Percentiles rank a stretch among this genome's conserved stretches.
Conservation (phyloP, 2,888 invertebrate species). For the Pseudoips prasinana region DNA sequence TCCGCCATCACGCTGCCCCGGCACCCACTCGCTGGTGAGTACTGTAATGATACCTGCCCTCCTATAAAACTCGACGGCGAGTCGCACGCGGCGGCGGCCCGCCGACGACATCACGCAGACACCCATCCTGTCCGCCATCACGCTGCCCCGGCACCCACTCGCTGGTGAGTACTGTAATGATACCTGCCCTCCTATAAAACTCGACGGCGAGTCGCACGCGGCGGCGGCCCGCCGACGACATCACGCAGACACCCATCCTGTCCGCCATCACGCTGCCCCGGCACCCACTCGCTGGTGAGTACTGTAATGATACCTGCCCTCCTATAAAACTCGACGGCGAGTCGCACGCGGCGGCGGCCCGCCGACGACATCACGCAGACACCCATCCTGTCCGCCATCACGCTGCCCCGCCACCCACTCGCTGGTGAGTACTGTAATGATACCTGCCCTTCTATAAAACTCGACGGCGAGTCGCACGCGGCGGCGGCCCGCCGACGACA, state of each 20-base stretch:
- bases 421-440: conserved; percentile 19
- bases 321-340: background rate
- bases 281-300: conserved; percentile 35
- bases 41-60: background rate
- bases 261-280: conserved; percentile 41
- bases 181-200: background rate
- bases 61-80: background rate
- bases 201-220: background rate
- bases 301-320: background rate
- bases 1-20: conserved; percentile 41
- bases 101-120: conserved; percentile 26
- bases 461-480: background rate
- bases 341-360: background rate
- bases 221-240: background rate
- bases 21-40: conserved; percentile 35
- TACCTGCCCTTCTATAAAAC: background rate
- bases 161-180: conserved; percentile 19
- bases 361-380: conserved; percentile 26
- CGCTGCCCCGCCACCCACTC: conserved; percentile 42
- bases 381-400: conserved; percentile 25
- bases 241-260: conserved; percentile 30
- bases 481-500: background rate
- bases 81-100: background rate
- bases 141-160: conserved; percentile 42
- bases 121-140: conserved; percentile 25